phyloP scores from a whole-genome alignment of 2,888 invertebrate genomes.

The Bellardia pandia region DNA sequence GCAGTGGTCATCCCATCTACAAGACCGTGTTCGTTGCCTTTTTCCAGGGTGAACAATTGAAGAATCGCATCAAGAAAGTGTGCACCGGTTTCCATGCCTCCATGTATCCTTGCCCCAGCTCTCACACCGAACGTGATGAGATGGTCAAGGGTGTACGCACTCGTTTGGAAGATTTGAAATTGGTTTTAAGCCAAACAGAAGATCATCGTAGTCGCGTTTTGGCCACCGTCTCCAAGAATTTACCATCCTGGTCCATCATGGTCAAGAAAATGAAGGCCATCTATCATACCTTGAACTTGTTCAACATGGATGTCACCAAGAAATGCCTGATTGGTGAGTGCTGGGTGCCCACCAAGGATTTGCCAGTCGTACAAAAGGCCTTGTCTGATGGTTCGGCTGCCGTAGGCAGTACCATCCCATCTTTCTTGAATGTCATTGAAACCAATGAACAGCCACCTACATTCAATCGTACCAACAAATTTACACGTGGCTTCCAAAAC shows the following conservation, averaged over 20 bases:
- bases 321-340: conserved; percentile 96
- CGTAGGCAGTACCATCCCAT: conserved; percentile 95
- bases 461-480: conserved; percentile 96
- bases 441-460: conserved; percentile 94
- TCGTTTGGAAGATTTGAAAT: conserved; percentile 92
- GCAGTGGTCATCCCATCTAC: conserved; percentile 88
- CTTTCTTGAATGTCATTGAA: conserved; percentile 96
- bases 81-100: conserved; percentile 95
- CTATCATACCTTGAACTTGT: conserved; percentile 96
- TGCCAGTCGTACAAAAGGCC: conserved; percentile 91
- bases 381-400: conserved; percentile 93
- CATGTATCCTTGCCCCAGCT: conserved; percentile 94
- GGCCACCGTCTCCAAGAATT: conserved; percentile 92
- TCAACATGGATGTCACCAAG: conserved; percentile 96
- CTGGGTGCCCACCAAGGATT: conserved; percentile 92
- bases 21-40: conserved; percentile 94
- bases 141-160: conserved; percentile 94
- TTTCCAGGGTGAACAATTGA: conserved; percentile 94
- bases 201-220: conserved; percentile 94
- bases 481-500: conserved; percentile 96
- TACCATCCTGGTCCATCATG: conserved; percentile 94
- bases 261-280: conserved; percentile 96
- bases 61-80: conserved; percentile 93
- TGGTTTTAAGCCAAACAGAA: conserved; percentile 92
- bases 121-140: conserved; percentile 91